A percentile compares a stretch with the other conserved stretches of the same genome.
Evolutionary conservation across 2,113 vertebrate species (phyloP).

Genomic region (Nothobranchius kuhntae): DNA sequence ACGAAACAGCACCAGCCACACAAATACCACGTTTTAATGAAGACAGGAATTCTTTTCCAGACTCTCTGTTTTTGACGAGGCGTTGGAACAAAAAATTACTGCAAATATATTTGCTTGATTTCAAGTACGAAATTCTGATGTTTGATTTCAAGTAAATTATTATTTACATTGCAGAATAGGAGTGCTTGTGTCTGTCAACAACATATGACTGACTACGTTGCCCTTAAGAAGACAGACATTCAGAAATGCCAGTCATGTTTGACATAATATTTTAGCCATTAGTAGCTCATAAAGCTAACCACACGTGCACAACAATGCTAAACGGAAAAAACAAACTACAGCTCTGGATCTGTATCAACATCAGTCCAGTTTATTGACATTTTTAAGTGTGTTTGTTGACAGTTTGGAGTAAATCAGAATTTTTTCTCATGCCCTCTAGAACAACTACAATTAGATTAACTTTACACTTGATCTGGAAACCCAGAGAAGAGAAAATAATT

Average conservation of each 20-base stretch:
- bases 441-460: background rate
- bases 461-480: background rate
- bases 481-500: background rate
- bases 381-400: background rate
- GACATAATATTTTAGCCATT: background rate
- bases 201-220: background rate
- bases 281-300: background rate
- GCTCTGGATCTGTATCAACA: background rate
- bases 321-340: background rate
- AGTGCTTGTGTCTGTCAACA: background rate
- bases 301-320: background rate
- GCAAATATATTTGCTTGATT: background rate
- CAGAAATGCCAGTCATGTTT: conserved; percentile 5
- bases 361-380: background rate
- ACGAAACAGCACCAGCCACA: conserved; percentile 49
- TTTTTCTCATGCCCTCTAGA: background rate
- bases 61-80: conserved; percentile 18
- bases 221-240: background rate
- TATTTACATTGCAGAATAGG: background rate
- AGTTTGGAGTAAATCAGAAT: background rate
- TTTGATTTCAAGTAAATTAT: background rate
- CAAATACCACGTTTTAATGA: conserved; percentile 70
- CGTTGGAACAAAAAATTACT: conserved; percentile 22
- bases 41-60: conserved; percentile 59
- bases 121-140: conserved; percentile 1